These are phyloP conservation scores for Leptinotarsa rubiginosa DNA, from an alignment of 2,888 invertebrate species.

Conservation along the genomic window DNA sequence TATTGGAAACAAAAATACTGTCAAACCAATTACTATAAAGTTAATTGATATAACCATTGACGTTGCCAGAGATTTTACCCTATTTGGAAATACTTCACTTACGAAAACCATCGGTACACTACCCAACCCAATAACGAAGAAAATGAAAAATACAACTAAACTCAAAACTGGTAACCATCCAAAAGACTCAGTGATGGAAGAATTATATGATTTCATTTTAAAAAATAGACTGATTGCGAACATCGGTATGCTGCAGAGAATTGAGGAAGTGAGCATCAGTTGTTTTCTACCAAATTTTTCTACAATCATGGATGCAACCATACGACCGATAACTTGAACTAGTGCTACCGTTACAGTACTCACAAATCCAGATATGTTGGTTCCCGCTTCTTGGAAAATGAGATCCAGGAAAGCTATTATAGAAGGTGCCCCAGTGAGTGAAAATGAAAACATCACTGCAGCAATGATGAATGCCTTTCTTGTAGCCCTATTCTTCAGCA, in stretches of 20 bases:
- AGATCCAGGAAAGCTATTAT: slow-evolving; percentile 80
- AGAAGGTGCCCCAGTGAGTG: slow-evolving; percentile 82
- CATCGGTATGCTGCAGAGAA: slow-evolving; percentile 72
- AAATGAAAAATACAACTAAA: slow-evolving; percentile 76
- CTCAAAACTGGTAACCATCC: slow-evolving; percentile 79
- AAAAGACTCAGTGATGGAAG: slow-evolving; percentile 61
- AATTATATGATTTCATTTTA: slow-evolving; percentile 33
- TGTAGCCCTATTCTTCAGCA: slow-evolving; percentile 35
- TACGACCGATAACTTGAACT: slow-evolving; percentile 80
- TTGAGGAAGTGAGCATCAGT: slow-evolving; percentile 73
- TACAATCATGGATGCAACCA: slow-evolving; percentile 78
- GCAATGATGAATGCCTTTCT: slow-evolving; percentile 74
- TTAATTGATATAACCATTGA: slow-evolving; percentile 61
- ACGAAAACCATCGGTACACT: slow-evolving; percentile 84
- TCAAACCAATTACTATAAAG: slow-evolving; percentile 42
- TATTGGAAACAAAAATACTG: slow-evolving; percentile 50
- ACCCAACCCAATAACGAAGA: slow-evolving; percentile 78
- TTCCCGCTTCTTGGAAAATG: slow-evolving; percentile 79
- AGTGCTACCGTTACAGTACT: slow-evolving; percentile 82
- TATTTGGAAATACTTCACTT: slow-evolving; percentile 83
- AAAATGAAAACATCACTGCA: slow-evolving; percentile 82
- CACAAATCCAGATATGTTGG: slow-evolving; percentile 70
- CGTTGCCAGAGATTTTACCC: slow-evolving; percentile 73
- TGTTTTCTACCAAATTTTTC: slow-evolving; percentile 80
- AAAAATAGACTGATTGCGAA: slow-evolving; percentile 45